Conservation (phyloP, 1,140 invertebrate genomes). For the Bombus superbus region DNA sequence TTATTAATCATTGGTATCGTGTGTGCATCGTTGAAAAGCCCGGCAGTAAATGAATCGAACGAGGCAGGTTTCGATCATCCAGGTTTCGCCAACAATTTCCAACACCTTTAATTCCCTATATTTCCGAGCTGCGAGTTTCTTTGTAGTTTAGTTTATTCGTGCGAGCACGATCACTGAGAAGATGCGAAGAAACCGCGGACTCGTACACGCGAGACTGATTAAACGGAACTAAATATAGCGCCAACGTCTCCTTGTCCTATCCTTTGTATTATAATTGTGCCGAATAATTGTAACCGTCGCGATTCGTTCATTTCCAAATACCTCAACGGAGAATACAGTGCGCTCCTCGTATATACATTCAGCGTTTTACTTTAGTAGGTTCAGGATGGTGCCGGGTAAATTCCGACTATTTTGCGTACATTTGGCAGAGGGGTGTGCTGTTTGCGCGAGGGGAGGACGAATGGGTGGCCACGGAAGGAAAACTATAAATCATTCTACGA, state of each 20-base stretch:
- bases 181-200: too few species aligned
- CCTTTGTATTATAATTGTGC: neutral
- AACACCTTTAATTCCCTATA: neutral
- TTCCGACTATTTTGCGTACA: slow-evolving; percentile 77
- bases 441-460: slow-evolving; percentile 52
- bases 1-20: too few species aligned
- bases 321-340: neutral
- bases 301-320: neutral
- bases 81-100: too few species aligned
- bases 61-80: neutral
- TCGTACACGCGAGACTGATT: too few species aligned
- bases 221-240: neutral
- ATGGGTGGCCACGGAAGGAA: slow-evolving; percentile 73
- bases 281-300: neutral
- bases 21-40: neutral
- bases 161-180: too few species aligned
- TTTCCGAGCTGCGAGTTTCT: neutral
- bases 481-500: slow-evolving; percentile 81
- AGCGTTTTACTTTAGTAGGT: neutral
- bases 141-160: too few species aligned
- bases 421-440: slow-evolving; percentile 61
- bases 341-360: slow-evolving; percentile 1
- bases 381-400: slow-evolving; percentile 60
- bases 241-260: neutral
- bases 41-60: neutral